phyloP scores from a whole-genome alignment of 2,797 vertebrate genomes.

The Malurus leucopterus region DNA sequence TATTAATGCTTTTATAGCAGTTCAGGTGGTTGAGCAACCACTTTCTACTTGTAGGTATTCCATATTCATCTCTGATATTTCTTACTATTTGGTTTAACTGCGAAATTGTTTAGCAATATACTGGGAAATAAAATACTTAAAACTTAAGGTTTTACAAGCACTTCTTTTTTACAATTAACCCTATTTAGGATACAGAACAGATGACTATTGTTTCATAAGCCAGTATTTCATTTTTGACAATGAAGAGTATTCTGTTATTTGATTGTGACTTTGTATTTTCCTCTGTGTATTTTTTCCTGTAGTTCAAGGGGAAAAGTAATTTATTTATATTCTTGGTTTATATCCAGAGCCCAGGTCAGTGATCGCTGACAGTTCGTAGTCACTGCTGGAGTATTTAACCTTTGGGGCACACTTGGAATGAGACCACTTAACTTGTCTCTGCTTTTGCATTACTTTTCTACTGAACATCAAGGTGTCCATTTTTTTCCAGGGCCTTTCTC shows the following conservation, averaged over 20 bases:
- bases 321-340: background rate
- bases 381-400: background rate
- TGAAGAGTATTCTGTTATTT: background rate
- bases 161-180: slow-evolving; percentile 8
- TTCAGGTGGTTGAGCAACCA: slow-evolving; percentile 2
- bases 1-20: slow-evolving; percentile 30
- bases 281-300: slow-evolving; percentile 18
- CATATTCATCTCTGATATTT: slow-evolving; percentile 14
- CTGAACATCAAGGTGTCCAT: background rate
- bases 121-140: slow-evolving; percentile 52
- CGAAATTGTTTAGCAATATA: slow-evolving; percentile 30
- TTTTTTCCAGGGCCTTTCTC: background rate
- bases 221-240: background rate
- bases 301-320: background rate
- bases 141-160: slow-evolving; percentile 22
- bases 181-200: background rate
- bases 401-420: background rate
- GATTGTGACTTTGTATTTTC: slow-evolving; percentile 26
- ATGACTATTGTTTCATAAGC: slow-evolving; percentile 4
- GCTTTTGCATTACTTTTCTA: background rate
- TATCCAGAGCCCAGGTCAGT: background rate
- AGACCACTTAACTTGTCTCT: background rate
- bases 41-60: slow-evolving; percentile 35
- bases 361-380: background rate
- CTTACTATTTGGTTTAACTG: slow-evolving; percentile 32